phyloP scores from a whole-genome alignment of 2,888 invertebrate species.

The Watsonalla cultraria region DNA sequence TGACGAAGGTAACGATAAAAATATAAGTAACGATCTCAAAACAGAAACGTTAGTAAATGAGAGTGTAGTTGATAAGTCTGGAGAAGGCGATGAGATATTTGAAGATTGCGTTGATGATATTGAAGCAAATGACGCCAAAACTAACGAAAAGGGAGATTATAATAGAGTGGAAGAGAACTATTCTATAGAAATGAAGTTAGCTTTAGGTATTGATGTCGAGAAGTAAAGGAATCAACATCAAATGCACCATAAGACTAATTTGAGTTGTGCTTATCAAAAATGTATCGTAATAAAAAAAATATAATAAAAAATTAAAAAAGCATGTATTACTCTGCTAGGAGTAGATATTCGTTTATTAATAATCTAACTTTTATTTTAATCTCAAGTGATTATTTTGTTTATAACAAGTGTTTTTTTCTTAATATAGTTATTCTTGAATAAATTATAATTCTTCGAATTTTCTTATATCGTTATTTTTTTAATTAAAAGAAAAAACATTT shows the following conservation, averaged over 20 bases:
- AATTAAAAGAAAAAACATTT: slow-evolving; percentile 10
- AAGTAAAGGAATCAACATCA: neutral
- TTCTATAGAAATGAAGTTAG: slow-evolving; percentile 67
- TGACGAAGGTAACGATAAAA: slow-evolving; percentile 3
- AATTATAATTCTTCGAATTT: neutral
- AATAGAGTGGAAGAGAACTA: slow-evolving; percentile 49
- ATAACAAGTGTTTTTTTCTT: neutral
- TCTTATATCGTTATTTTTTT: neutral
- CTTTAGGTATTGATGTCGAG: slow-evolving; percentile 43
- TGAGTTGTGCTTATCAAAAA: no score
- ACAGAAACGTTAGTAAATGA: slow-evolving; percentile 6
- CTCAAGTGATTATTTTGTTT: neutral
- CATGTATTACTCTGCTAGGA: neutral
- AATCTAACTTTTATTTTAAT: neutral
- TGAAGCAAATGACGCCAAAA: slow-evolving; percentile 8
- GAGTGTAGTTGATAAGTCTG: slow-evolving; percentile 13
- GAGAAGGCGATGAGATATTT: slow-evolving; percentile 44
- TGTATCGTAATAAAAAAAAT: no score
- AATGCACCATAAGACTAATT: no score
- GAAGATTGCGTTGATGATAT: slow-evolving; percentile 56
- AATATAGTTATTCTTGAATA: neutral
- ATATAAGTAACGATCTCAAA: slow-evolving; percentile 4
- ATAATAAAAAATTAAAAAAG: no score
- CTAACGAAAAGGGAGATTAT: slow-evolving; percentile 20
- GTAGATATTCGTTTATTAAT: no score